Conservation (phyloP, 2,113 vertebrate species). For the Ameiurus melas region DNA sequence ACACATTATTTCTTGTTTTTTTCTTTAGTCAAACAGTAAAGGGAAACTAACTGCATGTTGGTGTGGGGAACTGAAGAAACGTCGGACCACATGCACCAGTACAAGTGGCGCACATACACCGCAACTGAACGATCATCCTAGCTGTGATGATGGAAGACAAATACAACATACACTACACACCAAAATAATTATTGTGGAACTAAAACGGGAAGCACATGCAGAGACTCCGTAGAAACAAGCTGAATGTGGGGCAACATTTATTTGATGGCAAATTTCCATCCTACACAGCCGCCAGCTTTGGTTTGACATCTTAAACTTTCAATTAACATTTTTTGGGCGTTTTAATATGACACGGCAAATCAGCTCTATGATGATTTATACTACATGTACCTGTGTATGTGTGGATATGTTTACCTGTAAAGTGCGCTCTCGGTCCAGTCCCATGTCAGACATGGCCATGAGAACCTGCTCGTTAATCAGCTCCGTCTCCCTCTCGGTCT, state of each 20-base stretch:
- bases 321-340: neutral
- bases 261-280: neutral
- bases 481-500: conserved; percentile 86
- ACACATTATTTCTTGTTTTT: no score
- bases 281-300: neutral
- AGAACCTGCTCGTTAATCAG: conserved; percentile 92
- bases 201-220: neutral
- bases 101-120: no score
- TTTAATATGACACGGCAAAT: neutral
- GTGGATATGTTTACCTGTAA: conserved; percentile 78
- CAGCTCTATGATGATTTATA: neutral
- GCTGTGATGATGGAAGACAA: no score
- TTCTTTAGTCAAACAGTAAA: neutral
- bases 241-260: neutral
- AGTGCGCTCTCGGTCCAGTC: conserved; percentile 90
- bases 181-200: neutral
- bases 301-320: neutral
- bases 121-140: no score
- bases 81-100: no score
- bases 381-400: neutral
- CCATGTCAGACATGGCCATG: conserved; percentile 93
- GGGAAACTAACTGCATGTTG: neutral
- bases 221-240: neutral
- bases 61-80: neutral
- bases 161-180: no score